Conservation (phyloP, 2,113 vertebrate genomes). For the Perca schrenkii region DNA sequence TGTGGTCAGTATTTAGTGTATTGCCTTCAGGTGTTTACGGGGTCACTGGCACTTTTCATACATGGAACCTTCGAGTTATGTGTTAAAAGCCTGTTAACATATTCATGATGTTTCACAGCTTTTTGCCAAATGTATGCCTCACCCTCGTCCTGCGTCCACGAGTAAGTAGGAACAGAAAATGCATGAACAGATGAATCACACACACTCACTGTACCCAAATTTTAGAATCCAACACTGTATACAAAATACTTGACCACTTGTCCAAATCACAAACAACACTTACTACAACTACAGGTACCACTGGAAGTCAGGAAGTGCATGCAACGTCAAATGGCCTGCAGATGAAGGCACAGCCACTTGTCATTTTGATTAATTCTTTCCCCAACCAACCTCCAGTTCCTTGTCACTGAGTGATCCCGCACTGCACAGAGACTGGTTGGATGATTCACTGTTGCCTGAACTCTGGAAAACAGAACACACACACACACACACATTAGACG, state of each 20-base stretch:
- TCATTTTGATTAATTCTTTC: not conserved
- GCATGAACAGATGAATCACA: not conserved
- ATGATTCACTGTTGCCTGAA: conserved; percentile 94
- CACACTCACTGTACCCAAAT: not conserved
- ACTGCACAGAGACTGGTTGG: conserved; percentile 96
- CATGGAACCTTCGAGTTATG: not conserved
- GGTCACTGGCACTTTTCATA: not conserved
- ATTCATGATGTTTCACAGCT: not conserved
- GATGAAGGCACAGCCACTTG: not conserved
- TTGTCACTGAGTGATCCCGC: conserved; percentile 96
- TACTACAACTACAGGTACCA: not conserved
- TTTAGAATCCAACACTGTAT: not conserved
- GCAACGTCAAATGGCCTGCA: not conserved
- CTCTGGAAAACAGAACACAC: conserved; percentile 80
- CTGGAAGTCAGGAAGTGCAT: not conserved
- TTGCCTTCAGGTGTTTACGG: not conserved
- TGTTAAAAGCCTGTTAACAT: not conserved
- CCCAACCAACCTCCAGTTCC: conserved; percentile 91
- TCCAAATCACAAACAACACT: not conserved
- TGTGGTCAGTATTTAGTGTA: not conserved
- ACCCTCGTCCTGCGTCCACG: not conserved
- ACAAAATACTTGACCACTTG: not conserved
- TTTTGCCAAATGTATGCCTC: not conserved
- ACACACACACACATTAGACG: conserved; percentile 20
- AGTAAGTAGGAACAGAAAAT: not conserved